phyloP scores from a whole-genome alignment of 2,888 invertebrate species.

The Drosophila eohydei region DNA sequence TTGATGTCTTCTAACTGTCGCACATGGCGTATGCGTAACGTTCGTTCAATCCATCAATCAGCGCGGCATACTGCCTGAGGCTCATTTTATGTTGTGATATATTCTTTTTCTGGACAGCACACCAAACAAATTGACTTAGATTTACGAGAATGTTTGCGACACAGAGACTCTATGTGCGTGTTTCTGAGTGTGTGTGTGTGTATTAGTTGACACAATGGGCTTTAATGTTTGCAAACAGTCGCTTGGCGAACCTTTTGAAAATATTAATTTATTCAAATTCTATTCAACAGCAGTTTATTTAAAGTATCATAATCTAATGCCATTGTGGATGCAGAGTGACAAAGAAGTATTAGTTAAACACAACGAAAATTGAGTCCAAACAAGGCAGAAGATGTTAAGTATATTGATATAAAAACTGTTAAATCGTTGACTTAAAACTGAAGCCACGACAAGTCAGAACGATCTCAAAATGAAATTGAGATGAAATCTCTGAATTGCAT shows the following conservation, averaged over 20 bases:
- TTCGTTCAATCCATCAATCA: conserved; percentile 69
- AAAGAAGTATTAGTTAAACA: background rate
- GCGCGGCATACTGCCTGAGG: conserved; percentile 28
- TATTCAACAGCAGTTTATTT: background rate
- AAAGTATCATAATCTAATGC: background rate
- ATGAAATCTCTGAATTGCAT: too few relatives aligned
- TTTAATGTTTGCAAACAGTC: conserved; percentile 1
- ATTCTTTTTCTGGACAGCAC: conserved; percentile 42
- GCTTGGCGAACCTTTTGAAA: conserved; percentile 7
- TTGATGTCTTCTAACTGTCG: conserved; percentile 20
- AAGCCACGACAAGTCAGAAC: too few relatives aligned
- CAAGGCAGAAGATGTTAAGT: background rate
- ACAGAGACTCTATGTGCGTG: conserved; percentile 16
- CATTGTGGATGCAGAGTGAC: background rate
- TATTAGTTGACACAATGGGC: conserved; percentile 31
- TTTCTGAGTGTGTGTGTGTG: conserved; percentile 5
- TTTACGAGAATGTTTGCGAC: conserved; percentile 51
- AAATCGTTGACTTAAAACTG: too few relatives aligned
- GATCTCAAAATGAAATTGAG: too few relatives aligned
- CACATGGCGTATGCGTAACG: conserved; percentile 69
- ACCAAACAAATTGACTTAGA: conserved; percentile 59
- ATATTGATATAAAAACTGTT: background rate
- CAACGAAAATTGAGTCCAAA: background rate
- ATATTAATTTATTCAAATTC: background rate
- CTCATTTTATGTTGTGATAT: conserved; percentile 50